Percentiles rank a stretch among this genome's conserved stretches.
Evolutionary conservation across 2,888 invertebrate genomes (phyloP).

Genomic region (Ophonus ardosiacus): DNA sequence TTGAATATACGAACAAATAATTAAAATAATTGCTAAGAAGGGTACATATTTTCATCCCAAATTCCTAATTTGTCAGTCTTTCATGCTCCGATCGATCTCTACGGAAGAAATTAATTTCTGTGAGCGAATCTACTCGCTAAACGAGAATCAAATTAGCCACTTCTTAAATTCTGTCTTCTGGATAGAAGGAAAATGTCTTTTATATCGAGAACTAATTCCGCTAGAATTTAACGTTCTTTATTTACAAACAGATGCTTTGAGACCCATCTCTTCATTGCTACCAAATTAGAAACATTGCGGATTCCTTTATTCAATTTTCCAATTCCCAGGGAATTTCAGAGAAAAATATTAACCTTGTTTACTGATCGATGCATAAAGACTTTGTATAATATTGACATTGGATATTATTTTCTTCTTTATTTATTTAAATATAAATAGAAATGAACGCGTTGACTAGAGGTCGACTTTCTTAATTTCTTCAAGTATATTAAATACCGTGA

Average conservation of each 20-base stretch:
- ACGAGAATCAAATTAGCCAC: conserved; percentile 30
- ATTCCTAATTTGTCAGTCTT: conserved; percentile 28
- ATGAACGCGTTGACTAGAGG: neutral
- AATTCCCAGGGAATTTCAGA: conserved; percentile 2
- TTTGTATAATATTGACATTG: neutral
- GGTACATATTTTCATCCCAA: conserved; percentile 30
- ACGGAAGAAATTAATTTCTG: conserved; percentile 26
- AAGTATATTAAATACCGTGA: too few relatives aligned
- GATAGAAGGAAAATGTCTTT: neutral
- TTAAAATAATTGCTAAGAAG: conserved; percentile 2
- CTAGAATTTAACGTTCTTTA: conserved; percentile 19
- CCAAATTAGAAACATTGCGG: conserved; percentile 23
- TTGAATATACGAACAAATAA: conserved; percentile 1
- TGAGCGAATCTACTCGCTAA: conserved; percentile 6
- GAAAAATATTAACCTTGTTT: neutral
- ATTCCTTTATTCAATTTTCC: conserved; percentile 22
- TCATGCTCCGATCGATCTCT: conserved; percentile 16
- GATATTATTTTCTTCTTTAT: neutral
- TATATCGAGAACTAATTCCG: conserved; percentile 15
- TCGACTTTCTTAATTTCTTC: too few relatives aligned
- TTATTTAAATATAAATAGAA: neutral
- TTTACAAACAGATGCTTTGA: conserved; percentile 28
- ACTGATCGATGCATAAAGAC: neutral
- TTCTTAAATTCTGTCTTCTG: conserved; percentile 26
- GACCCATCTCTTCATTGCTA: conserved; percentile 6